Conservation (phyloP, 2,113 vertebrate genomes). For the Origma solitaria region DNA sequence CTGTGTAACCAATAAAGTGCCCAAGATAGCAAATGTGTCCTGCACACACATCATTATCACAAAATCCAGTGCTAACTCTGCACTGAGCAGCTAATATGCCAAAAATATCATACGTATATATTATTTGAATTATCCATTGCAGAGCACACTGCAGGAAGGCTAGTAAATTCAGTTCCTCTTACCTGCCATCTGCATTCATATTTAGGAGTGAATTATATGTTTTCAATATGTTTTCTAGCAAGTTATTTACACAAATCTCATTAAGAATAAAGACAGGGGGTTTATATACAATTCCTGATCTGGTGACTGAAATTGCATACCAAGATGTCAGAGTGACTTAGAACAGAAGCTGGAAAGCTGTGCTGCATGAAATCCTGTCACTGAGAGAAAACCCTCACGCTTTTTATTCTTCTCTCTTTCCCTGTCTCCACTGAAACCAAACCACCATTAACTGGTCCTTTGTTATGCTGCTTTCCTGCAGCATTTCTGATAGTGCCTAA, state of each 20-base stretch:
- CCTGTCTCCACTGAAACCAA: background rate
- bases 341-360: constrained; percentile 20
- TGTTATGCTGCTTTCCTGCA: background rate
- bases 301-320: constrained; percentile 21
- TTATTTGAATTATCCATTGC: constrained; percentile 15
- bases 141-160: constrained; percentile 1
- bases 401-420: background rate
- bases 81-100: background rate
- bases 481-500: background rate
- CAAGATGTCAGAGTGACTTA: constrained; percentile 4
- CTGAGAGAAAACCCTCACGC: background rate
- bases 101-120: background rate
- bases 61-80: background rate
- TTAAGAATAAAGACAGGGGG: constrained; percentile 34
- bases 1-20: background rate
- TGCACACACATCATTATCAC: background rate
- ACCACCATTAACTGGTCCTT: background rate
- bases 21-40: background rate
- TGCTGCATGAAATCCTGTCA: background rate
- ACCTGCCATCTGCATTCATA: constrained; percentile 16
- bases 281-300: constrained; percentile 10
- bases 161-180: constrained; percentile 39
- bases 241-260: constrained; percentile 66
- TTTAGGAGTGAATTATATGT: constrained; percentile 43
- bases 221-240: constrained; percentile 40